phyloP scores from a whole-genome alignment of 2,888 invertebrate species.

The Coremacera marginata region DNA sequence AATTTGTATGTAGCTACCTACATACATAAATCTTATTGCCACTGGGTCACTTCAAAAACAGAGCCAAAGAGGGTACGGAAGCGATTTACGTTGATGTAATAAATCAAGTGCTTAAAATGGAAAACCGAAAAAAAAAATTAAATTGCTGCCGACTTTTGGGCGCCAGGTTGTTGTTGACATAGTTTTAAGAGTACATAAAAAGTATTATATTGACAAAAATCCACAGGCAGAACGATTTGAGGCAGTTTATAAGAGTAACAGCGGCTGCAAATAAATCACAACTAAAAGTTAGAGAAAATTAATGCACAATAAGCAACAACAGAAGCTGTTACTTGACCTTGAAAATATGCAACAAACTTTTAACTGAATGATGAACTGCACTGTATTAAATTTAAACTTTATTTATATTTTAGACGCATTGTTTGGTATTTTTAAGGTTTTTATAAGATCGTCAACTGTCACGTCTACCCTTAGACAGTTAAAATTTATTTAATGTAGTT shows the following conservation, averaged over 20 bases:
- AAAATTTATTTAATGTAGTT: no score
- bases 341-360: no score
- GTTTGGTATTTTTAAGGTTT: not conserved
- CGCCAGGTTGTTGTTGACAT: slow-evolving; percentile 12
- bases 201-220: no score
- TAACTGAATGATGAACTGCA: no score
- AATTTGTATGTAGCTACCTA: not conserved
- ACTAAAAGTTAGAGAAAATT: not conserved
- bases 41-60: not conserved
- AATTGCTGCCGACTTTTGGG: slow-evolving; percentile 21
- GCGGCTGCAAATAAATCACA: not conserved
- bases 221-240: not conserved
- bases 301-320: no score
- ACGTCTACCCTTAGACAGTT: no score
- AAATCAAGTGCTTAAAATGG: slow-evolving; percentile 4
- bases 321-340: no score
- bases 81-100: not conserved
- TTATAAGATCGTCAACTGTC: no score
- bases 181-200: not conserved
- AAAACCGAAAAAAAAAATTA: not conserved
- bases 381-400: not conserved
- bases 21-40: slow-evolving; percentile 4
- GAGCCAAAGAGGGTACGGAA: not conserved
- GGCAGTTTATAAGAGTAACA: not conserved
- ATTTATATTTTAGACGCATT: not conserved